A percentile compares a stretch with the other conserved stretches of the same genome.
Evolutionary conservation across 2,797 vertebrate species (phyloP).

Genomic region (Helostoma temminkii): DNA sequence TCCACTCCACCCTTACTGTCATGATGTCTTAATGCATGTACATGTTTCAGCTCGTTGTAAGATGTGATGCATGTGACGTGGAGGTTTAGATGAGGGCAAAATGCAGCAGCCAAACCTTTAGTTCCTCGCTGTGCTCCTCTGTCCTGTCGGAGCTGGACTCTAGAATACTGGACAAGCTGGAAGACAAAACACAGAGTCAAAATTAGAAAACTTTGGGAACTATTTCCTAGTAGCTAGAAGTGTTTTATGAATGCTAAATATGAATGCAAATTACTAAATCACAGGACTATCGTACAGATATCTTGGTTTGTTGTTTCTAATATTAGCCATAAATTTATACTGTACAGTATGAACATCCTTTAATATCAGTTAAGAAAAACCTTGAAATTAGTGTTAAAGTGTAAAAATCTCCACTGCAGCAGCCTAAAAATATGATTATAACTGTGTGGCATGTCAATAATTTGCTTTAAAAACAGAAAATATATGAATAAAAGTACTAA

Average conservation of each 20-base stretch:
- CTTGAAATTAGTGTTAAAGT: too few species aligned
- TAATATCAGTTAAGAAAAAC: too few species aligned
- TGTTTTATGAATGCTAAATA: neutral
- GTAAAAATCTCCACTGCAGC: too few species aligned
- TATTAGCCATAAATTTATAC: neutral
- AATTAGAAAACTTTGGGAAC: neutral
- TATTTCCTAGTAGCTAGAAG: neutral
- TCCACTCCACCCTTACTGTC: slow-evolving; percentile 54
- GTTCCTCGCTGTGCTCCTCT: slow-evolving; percentile 53
- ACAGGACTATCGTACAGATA: neutral
- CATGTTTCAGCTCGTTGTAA: slow-evolving; percentile 39
- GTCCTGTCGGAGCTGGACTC: slow-evolving; percentile 48
- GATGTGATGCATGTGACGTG: slow-evolving; percentile 45
- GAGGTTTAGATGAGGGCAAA: slow-evolving; percentile 36
- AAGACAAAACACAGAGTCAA: slow-evolving; percentile 32
- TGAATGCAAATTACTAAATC: neutral
- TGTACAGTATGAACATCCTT: too few species aligned
- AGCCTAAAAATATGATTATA: too few species aligned
- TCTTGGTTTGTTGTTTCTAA: neutral
- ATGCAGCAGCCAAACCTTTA: slow-evolving; percentile 71
- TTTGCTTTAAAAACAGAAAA: too few species aligned
- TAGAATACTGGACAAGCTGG: slow-evolving; percentile 42
- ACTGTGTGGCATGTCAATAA: too few species aligned
- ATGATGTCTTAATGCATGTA: slow-evolving; percentile 57
- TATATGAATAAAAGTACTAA: too few species aligned